Evolutionary conservation across 2,797 vertebrate genomes (phyloP), one percentile per base, ranked within the genome.

Genomic region (Bucorvus abyssinicus): DNA sequence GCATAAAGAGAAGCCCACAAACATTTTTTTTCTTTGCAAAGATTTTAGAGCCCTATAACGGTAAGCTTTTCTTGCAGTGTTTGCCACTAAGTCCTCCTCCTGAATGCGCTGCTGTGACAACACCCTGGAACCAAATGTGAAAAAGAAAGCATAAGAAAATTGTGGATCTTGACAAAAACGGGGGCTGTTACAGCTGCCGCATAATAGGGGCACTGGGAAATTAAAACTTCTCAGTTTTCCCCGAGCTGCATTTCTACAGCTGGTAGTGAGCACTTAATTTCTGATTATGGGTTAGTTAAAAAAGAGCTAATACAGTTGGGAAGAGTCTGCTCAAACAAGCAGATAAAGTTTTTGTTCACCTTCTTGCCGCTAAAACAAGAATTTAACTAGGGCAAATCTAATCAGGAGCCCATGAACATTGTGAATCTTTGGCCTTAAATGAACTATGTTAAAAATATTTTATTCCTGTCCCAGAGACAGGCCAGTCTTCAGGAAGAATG

Each of bases 121-220:
- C 38, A 67, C 61, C 80, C 75, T 80, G 64, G 73, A 92, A 94
- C 83, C 14, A 73, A 89, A 92, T 27, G 52, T 49, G 77, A 44
- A 65, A 78, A 87, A 80, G 34, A 47, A 83, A 95, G 61, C 57
- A 67, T 38, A 67, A 87, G 86, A 86, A 93, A 90, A 94, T 14
- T 56, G 56, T 90, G 76, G 42, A 74, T 94, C 79, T 92, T 84
- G 57, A 87, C 44, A 78, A 78, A 94, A 82, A 52, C 84, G 0
- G 0, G 82, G 32, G 38, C 77, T 90, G 38, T 73, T 95, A 65
- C 95, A 98, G 97, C 96, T 96, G 95, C 88, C 80, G 79, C 34
- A 80, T 91, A 90, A 97, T 92, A 82, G 93, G 69, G 59, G 86
- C 81, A 38, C 22, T 92, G 97, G 95, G 97, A 98, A 98, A 97